phyloP scores from a whole-genome alignment of 2,797 vertebrate species.

The Chrysocyon brachyurus region DNA sequence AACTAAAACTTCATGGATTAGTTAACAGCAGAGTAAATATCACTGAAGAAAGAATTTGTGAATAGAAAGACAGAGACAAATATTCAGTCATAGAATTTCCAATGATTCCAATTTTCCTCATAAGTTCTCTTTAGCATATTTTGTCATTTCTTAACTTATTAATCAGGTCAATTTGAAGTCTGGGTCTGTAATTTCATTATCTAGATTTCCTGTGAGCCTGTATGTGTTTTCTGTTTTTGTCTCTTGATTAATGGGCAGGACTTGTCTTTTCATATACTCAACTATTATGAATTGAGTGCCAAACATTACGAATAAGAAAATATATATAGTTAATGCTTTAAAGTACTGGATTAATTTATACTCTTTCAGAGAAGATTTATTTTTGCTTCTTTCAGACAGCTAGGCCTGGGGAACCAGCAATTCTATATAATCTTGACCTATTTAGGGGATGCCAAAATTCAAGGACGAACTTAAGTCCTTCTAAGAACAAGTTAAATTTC shows the following conservation, averaged over 20 bases:
- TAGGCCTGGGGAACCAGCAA: neutral
- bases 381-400: neutral
- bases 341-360: neutral
- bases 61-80: neutral
- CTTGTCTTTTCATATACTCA: neutral
- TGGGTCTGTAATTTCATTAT: neutral
- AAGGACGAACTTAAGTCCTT: neutral
- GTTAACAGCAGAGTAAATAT: neutral
- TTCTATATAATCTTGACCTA: neutral
- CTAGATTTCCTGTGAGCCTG: neutral
- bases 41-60: neutral
- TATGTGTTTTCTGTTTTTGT: neutral
- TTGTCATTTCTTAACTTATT: neutral
- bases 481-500: neutral
- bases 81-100: neutral
- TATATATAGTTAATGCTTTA: neutral
- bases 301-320: neutral
- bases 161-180: neutral
- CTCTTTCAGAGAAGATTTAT: neutral
- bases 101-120: neutral
- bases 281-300: neutral
- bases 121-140: neutral
- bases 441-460: neutral
- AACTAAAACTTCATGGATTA: neutral
- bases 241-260: neutral